phyloP scores from a whole-genome alignment of 2,888 invertebrate species.

The Brachypterus glaber region DNA sequence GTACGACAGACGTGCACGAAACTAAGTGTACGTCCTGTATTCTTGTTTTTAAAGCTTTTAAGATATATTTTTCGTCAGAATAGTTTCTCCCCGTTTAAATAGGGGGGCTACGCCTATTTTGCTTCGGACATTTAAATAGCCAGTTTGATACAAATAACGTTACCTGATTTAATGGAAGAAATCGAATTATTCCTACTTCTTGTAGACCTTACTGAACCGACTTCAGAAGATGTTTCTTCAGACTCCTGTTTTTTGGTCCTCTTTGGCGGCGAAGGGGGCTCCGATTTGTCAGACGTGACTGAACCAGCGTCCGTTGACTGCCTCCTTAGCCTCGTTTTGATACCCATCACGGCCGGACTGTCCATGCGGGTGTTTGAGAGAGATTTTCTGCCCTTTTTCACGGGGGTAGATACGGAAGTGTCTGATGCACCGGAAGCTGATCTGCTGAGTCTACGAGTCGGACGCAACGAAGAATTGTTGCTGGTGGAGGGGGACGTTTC shows the following conservation, averaged over 20 bases:
- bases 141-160: too few relatives aligned
- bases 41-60: too few relatives aligned
- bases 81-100: too few relatives aligned
- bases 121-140: too few relatives aligned
- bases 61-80: too few relatives aligned
- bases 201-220: constrained; percentile 6
- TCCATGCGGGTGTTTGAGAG: constrained; percentile 7
- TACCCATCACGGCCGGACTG: constrained; percentile 17
- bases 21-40: too few relatives aligned
- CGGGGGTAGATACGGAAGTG: constrained; percentile 12
- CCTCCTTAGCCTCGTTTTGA: constrained; percentile 20
- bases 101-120: too few relatives aligned
- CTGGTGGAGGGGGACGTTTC: constrained; percentile 25
- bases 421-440: constrained; percentile 23
- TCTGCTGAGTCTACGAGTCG: constrained; percentile 17
- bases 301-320: constrained; percentile 20
- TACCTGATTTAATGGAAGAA: constrained; percentile 22
- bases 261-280: constrained; percentile 17
- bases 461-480: constrained; percentile 15
- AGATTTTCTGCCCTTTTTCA: neutral
- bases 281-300: constrained; percentile 19
- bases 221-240: constrained; percentile 1
- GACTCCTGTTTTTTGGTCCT: constrained; percentile 14
- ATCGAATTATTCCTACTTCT: constrained; percentile 19
- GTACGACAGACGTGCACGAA: too few relatives aligned